Evolutionary conservation across 2,113 vertebrate genomes (phyloP).

Genomic region (Hippopotamus amphibius): DNA sequence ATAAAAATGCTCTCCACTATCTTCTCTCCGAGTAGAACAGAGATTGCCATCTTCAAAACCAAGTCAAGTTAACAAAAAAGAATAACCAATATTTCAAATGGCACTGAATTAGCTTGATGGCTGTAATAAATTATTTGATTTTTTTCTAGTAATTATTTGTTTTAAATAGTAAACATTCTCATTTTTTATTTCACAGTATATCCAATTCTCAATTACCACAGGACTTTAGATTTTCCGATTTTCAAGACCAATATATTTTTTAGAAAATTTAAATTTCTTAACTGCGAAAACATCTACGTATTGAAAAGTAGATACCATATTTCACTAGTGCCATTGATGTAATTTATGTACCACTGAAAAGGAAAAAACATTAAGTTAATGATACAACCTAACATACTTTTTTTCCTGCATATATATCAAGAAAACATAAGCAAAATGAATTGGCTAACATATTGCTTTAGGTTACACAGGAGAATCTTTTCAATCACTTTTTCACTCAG

Average conservation of each 20-base stretch:
- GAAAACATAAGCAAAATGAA: slow-evolving; percentile 27
- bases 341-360: slow-evolving; percentile 14
- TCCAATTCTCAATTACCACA: slow-evolving; percentile 3
- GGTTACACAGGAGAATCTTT: not conserved
- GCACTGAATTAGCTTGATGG: slow-evolving; percentile 4
- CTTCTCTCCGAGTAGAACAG: not conserved
- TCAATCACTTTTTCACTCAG: not conserved
- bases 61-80: not conserved
- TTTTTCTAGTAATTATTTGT: not conserved
- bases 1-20: not conserved
- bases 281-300: not conserved
- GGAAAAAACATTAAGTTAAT: not conserved
- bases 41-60: not conserved
- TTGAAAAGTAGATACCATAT: not conserved
- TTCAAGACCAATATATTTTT: slow-evolving; percentile 4
- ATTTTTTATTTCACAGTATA: not conserved
- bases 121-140: not conserved
- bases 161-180: slow-evolving; percentile 37
- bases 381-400: not conserved
- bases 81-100: not conserved
- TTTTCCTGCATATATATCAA: not conserved
- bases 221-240: not conserved
- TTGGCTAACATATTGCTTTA: not conserved
- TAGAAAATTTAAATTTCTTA: slow-evolving; percentile 45
- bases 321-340: not conserved